These are phyloP conservation scores for Nephila pilipes DNA, from an alignment of 1,140 invertebrate species.

Conservation along the genomic window DNA sequence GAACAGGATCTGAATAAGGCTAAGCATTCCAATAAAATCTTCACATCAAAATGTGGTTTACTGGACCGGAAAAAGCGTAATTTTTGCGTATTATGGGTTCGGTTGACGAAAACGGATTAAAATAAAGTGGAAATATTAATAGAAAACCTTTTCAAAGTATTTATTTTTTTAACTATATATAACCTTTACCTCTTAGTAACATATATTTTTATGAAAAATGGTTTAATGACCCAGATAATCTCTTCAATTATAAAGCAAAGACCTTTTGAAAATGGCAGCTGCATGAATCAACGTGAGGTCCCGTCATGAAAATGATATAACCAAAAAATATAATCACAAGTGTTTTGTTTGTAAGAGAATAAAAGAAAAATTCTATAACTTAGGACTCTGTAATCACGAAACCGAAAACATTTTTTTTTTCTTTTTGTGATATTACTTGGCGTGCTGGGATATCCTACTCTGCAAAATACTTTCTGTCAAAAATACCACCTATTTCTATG, in stretches of 20 bases:
- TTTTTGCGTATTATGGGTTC: no score
- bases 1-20: no score
- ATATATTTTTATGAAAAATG: neutral
- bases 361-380: neutral
- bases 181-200: neutral
- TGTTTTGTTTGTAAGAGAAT: neutral
- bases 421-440: neutral
- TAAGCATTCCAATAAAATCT: no score
- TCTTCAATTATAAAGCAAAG: neutral
- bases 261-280: neutral
- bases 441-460: neutral
- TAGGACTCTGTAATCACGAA: neutral
- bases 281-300: slow-evolving; percentile 18
- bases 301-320: neutral
- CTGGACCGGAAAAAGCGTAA: no score
- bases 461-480: neutral
- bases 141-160: neutral
- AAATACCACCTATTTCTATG: neutral
- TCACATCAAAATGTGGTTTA: no score
- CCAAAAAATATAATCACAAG: neutral
- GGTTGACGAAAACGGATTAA: no score
- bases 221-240: neutral
- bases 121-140: neutral
- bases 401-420: neutral
- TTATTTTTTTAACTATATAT: neutral